A percentile compares a stretch with the other conserved stretches of the same genome.
Evolutionary conservation across 2,888 invertebrate genomes (phyloP).

Genomic region (Mayetiola destructor): DNA sequence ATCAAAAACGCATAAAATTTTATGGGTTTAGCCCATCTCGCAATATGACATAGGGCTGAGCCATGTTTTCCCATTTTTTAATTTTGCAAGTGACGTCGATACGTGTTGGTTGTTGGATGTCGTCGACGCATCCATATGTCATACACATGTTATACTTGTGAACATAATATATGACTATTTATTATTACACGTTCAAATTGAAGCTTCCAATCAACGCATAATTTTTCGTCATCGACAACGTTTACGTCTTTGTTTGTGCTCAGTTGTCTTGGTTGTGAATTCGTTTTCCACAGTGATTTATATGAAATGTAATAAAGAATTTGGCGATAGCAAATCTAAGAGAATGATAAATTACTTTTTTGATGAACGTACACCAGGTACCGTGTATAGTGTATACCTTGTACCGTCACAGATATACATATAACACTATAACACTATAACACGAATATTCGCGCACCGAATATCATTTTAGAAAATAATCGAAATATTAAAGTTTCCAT

Average conservation of each 20-base stretch:
- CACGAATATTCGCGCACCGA: no score
- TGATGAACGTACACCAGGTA: background rate
- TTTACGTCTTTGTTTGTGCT: background rate
- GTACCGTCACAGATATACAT: no score
- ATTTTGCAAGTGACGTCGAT: no score
- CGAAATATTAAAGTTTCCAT: no score
- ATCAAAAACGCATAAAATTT: slow-evolving; percentile 2
- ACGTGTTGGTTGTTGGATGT: no score
- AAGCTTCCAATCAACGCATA: slow-evolving; percentile 9
- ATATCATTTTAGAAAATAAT: no score
- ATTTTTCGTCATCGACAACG: background rate
- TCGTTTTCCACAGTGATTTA: background rate
- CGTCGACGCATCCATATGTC: no score
- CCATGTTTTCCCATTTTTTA: no score
- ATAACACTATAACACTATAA: no score
- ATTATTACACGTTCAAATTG: slow-evolving; percentile 5
- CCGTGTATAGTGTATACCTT: no score
- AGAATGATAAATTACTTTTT: slow-evolving; percentile 1
- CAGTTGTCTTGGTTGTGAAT: background rate
- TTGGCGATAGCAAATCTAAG: slow-evolving; percentile 2
- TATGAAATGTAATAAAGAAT: slow-evolving; percentile 4
- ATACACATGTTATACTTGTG: background rate
- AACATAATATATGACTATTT: slow-evolving; percentile 6
- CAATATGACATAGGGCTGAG: no score
- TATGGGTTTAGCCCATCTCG: background rate